Base-by-base conservation (phyloP, 2,797 vertebrate genomes). In the Sparus aurata region DNA sequence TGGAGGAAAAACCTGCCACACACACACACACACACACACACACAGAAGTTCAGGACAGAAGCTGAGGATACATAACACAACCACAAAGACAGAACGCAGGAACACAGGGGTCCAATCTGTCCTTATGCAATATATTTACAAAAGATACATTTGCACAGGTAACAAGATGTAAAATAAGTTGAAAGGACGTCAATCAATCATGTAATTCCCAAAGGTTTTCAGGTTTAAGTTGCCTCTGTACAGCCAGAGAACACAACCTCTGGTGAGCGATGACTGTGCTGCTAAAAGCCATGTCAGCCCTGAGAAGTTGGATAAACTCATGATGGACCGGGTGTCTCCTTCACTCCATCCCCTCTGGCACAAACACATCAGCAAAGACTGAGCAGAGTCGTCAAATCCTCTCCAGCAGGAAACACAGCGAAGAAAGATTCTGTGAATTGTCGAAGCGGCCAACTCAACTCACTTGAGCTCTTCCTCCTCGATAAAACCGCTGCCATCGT, bases 381-480 rank as follows among this genome's bases (percentile, higher is more conserved):
- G 11, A 72, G 34, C 30, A 6, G 2, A 22, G 30, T 59, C 17
- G 3, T 62, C 20, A 12, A 8, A 58, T 27, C 25, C 72, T 38
- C 4, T 3, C 13, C 16, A 41, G 20, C 13, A 13, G 18, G 15
- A 34, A 25, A 73, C 49, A 10, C 23, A 53, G 15, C 34, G 30
- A 45, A 17, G 38, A 34, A 38, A 2, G 10, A 38, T 0, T 0
- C n/a, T 20, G 11, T 12, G 6, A 34, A 16, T 50, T 41, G 47
- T 4, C 41, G 10, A 61, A 60, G 5, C 16, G 45, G 27, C 43
- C 13, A 53, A 53, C 45, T 30, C 38, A 11, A 89, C 94, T 90
- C 89, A 99, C 98, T 96, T 97, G 78, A 99, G 97, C 73, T 99
- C 98, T 0, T 97, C 96, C 90, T 97, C 97, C 84, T 99, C 98